Evolutionary conservation across 2,888 invertebrate species (phyloP).

Genomic region (Drosophila lutescens): DNA sequence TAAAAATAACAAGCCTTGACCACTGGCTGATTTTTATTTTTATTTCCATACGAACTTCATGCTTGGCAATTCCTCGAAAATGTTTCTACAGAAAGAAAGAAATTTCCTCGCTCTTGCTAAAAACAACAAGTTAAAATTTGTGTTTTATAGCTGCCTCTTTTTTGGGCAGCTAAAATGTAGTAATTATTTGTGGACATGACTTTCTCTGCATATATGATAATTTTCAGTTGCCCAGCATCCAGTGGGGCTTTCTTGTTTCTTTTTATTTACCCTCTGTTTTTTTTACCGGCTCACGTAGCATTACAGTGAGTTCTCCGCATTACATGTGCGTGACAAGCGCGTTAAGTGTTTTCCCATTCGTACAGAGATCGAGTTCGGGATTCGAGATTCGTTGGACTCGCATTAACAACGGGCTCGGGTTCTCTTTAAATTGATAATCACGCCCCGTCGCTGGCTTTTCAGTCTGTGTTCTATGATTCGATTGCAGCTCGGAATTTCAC

Average conservation of each 20-base stretch:
- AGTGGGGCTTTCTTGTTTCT: slow-evolving; percentile 1
- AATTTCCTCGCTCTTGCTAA: slow-evolving; percentile 19
- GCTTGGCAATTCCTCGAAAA: slow-evolving; percentile 65
- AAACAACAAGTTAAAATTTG: slow-evolving; percentile 21
- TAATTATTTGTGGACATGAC: slow-evolving; percentile 48
- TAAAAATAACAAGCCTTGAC: slow-evolving; percentile 31
- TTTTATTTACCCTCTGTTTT: not conserved
- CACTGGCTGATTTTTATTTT: slow-evolving; percentile 53
- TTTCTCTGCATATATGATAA: slow-evolving; percentile 50
- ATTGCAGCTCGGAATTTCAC: slow-evolving; percentile 17
- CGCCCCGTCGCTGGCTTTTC: slow-evolving; percentile 20
- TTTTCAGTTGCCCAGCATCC: slow-evolving; percentile 39
- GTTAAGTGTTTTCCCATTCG: slow-evolving; percentile 44
- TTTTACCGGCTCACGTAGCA: slow-evolving; percentile 53
- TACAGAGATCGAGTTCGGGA: slow-evolving; percentile 5
- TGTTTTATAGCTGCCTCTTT: slow-evolving; percentile 20
- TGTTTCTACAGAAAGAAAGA: slow-evolving; percentile 38
- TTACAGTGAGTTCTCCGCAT: slow-evolving; percentile 25
- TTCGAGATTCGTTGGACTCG: slow-evolving; percentile 35
- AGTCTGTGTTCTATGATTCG: slow-evolving; percentile 16
- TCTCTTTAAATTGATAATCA: slow-evolving; percentile 48
- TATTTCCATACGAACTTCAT: slow-evolving; percentile 42
- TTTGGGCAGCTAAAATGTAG: slow-evolving; percentile 38
- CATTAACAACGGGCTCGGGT: slow-evolving; percentile 28
- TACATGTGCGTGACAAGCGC: slow-evolving; percentile 70